Evolutionary conservation across 2,888 invertebrate genomes (phyloP), one percentile per base, ranked within the genome.

Genomic region (Hydrotaea diabolus): DNA sequence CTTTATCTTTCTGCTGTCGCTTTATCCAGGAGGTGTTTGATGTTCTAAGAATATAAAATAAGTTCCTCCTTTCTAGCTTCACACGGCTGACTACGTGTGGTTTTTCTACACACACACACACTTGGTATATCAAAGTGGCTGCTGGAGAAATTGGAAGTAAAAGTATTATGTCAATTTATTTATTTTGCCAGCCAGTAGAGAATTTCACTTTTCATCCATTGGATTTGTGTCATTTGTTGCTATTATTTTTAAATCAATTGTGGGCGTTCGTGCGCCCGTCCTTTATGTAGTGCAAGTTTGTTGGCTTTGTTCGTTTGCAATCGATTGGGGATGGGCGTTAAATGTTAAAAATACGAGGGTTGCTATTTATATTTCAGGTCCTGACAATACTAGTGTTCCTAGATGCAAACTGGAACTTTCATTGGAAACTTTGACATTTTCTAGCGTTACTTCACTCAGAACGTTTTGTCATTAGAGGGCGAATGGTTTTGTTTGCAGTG

Each of bases 141-240:
- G n/a, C 31, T 11, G 46, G 15, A 66, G 66, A 19, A 69, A 69
- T 46, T 69, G 69, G 23, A 59, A 57, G 69, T 75, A 55, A 69
- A 66, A 62, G 80, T 53, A 80, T 76, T 80, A 80, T 80, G 69
- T 62, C 75, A 75, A 71, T 59, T 59, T 77, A 26, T 77, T 55
- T n/a, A n/a, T n/a, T n/a, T n/a, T 66, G 0, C 46, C 11, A 62
- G 46, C 69, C 23, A 5, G 62, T 31, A 46, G 23, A 43, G 23
- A 69, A 69, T 69, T 69, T 69, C 69, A 23, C 69, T 69, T 69
- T 69, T 69, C 46, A 69, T 11, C 21, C 23, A 7, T 46, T 69
- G 69, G 69, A 69, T 69, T 69, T 46, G 69, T 69, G 69, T 69
- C 69, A 69, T 43, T 46, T 69, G 46, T 46, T 69, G 69, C 11